Percentiles rank a stretch among this genome's conserved stretches.
phyloP scores from a whole-genome alignment of 2,888 invertebrate genomes.

The Pecten maximus region DNA sequence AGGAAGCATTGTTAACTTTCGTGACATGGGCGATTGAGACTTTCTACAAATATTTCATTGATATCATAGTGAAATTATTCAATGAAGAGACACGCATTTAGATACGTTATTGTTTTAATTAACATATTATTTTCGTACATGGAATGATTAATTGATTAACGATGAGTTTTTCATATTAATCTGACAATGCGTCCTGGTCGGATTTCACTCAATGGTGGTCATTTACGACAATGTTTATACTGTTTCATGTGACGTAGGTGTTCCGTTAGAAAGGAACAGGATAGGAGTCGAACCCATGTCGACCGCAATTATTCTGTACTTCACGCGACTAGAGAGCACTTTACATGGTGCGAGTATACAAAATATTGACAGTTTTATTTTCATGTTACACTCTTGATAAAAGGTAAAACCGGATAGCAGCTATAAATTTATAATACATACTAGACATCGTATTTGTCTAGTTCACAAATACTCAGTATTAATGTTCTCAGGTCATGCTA shows the following conservation, averaged over 20 bases:
- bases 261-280: neutral
- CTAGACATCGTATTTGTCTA: neutral
- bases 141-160: too few relatives aligned
- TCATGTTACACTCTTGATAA: neutral
- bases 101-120: too few relatives aligned
- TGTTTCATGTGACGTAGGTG: neutral
- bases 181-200: neutral
- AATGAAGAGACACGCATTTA: too few relatives aligned
- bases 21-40: too few relatives aligned
- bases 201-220: neutral
- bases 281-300: neutral
- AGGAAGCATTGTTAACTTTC: too few relatives aligned
- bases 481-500: neutral
- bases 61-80: too few relatives aligned
- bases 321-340: neutral
- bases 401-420: neutral
- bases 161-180: neutral
- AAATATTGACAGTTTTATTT: neutral
- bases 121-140: too few relatives aligned
- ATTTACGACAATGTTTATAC: neutral
- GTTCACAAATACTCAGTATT: neutral
- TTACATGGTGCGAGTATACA: neutral
- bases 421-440: neutral
- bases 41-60: too few relatives aligned
- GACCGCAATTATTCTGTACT: neutral